A percentile compares a stretch with the other conserved stretches of the same genome.
Conservation (phyloP, 1,140 invertebrate species). For the Drosophila bipectinata region DNA sequence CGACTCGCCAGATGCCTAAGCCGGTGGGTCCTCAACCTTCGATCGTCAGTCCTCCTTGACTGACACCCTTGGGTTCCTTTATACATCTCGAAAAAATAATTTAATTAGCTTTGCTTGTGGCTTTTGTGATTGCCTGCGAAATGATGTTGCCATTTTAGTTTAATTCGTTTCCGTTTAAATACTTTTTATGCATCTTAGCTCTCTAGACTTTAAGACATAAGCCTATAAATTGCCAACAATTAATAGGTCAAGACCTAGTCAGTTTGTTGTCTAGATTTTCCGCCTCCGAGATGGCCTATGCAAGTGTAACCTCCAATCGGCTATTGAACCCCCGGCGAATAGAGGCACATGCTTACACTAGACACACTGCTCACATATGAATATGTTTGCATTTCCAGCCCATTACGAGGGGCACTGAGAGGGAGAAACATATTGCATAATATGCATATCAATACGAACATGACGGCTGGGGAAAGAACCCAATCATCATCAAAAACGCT, state of each 20-base stretch:
- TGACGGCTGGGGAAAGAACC: constrained; percentile 24
- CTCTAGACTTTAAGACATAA: no score
- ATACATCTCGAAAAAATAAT: constrained; percentile 56
- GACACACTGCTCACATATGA: neutral
- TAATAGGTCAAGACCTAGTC: constrained; percentile 10
- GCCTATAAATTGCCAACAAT: neutral
- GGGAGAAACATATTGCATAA: constrained; percentile 52
- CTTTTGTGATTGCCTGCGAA: constrained; percentile 55
- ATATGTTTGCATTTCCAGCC: constrained; percentile 7
- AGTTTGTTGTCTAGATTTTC: neutral
- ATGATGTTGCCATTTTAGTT: constrained; percentile 54
- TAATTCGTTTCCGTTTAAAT: constrained; percentile 37
- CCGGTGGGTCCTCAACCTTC: constrained; percentile 20
- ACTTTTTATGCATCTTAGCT: constrained; percentile 19
- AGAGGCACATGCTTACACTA: constrained; percentile 3
- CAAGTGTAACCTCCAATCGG: constrained; percentile 35
- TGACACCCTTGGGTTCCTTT: constrained; percentile 11
- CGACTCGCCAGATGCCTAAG: constrained; percentile 16
- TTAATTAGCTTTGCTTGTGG: constrained; percentile 75
- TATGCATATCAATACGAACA: constrained; percentile 33
- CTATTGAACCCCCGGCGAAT: constrained; percentile 37
- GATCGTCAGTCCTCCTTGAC: neutral
- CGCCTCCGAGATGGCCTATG: constrained; percentile 12
- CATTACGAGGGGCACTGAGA: neutral
- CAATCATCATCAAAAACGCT: constrained; percentile 27